phyloP scores from a whole-genome alignment of 1,140 invertebrate species.

The Drosophila virilis region DNA sequence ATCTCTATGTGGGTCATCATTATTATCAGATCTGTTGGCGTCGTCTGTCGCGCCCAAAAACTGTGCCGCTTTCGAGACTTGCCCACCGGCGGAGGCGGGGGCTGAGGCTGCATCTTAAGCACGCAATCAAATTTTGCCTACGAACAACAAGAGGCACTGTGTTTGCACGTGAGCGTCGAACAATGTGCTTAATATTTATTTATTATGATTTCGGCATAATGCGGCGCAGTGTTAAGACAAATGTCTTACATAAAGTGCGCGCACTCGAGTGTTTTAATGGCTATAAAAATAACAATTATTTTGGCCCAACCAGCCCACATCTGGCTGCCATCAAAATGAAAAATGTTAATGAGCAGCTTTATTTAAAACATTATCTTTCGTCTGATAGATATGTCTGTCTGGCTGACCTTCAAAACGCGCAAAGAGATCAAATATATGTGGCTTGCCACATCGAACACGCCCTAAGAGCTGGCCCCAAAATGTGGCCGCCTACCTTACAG shows the following conservation, averaged over 20 bases:
- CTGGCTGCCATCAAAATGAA: background rate
- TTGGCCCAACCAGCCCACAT: background rate
- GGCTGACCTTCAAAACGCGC: constrained; percentile 39
- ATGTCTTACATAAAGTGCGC: constrained; percentile 63
- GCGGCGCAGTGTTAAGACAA: constrained; percentile 32
- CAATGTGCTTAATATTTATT: constrained; percentile 28
- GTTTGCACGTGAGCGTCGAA: constrained; percentile 56
- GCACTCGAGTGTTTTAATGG: constrained; percentile 40
- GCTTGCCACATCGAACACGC: constrained; percentile 18
- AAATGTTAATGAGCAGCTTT: constrained; percentile 4
- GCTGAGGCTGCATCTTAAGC: constrained; percentile 22
- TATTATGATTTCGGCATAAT: constrained; percentile 20
- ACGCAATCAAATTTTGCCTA: constrained; percentile 17
- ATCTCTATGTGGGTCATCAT: constrained; percentile 27
- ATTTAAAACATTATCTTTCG: background rate
- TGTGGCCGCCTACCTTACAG: constrained; percentile 6
- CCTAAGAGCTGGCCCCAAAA: constrained; percentile 25
- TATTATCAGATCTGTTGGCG: constrained; percentile 1
- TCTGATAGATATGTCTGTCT: background rate
- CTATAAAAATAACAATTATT: constrained; percentile 21
- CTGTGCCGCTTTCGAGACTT: background rate
- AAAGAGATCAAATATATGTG: constrained; percentile 30
- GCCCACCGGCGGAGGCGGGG: background rate
- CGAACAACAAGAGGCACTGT: constrained; percentile 7
- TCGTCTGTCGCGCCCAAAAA: constrained; percentile 32